phyloP scores from a whole-genome alignment of 2,113 vertebrate genomes.

The Erinaceus europaeus region DNA sequence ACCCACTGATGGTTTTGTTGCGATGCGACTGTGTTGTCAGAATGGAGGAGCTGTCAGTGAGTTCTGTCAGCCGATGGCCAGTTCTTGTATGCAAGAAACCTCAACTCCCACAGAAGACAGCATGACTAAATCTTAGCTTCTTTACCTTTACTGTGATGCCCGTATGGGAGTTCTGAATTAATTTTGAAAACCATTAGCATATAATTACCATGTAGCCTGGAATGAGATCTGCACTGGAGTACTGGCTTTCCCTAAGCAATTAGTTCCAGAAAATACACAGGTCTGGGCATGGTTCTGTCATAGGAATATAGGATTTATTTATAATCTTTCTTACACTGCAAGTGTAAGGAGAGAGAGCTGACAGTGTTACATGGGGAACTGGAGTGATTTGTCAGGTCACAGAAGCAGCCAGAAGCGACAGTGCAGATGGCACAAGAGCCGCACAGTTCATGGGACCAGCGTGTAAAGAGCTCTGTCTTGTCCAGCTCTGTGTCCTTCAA shows the following conservation, averaged over 20 bases:
- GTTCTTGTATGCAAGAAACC: conserved; percentile 3
- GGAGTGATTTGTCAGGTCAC: conserved; percentile 2
- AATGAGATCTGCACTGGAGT: conserved; percentile 22
- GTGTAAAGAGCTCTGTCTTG: background rate
- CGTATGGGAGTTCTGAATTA: conserved; percentile 28
- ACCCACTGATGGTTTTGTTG: background rate
- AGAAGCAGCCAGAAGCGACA: background rate
- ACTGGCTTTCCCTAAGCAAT: conserved; percentile 59
- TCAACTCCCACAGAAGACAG: conserved; percentile 15
- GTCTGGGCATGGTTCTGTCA: conserved; percentile 11
- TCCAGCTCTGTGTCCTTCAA: background rate
- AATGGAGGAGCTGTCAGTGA: background rate
- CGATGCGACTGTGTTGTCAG: background rate
- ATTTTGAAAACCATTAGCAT: conserved; percentile 56
- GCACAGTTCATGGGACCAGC: background rate
- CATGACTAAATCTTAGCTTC: conserved; percentile 44
- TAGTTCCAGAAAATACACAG: conserved; percentile 44
- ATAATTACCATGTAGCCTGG: conserved; percentile 43
- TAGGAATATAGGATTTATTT: conserved; percentile 43
- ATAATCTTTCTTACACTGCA: background rate
- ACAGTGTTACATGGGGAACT: background rate
- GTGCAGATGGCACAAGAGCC: background rate
- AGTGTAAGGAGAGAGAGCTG: background rate
- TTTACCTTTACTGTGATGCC: background rate
- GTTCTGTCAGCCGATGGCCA: background rate